These are phyloP conservation scores for Gymnoscopelus microlampas DNA, from an alignment of 2,797 vertebrate species.

Conservation along the genomic window DNA sequence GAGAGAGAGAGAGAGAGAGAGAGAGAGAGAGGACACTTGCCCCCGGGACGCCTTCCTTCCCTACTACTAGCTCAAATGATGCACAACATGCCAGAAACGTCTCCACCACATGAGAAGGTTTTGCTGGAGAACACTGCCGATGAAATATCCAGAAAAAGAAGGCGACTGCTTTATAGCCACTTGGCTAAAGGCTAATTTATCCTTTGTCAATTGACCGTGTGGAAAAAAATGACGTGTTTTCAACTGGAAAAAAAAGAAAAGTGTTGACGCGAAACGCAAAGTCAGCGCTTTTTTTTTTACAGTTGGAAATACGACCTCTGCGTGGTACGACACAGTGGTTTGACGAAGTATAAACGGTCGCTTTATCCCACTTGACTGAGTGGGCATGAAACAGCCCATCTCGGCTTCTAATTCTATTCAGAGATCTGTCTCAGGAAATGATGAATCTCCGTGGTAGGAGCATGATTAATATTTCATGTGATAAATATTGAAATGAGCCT, in stretches of 20 bases:
- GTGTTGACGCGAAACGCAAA: no score
- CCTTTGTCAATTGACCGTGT: neutral
- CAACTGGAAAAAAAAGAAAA: neutral
- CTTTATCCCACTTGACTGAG: no score
- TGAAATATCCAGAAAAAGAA: slow-evolving; percentile 27
- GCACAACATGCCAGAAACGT: slow-evolving; percentile 54
- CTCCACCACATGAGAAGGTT: slow-evolving; percentile 24
- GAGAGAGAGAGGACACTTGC: slow-evolving; percentile 45
- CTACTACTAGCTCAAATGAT: slow-evolving; percentile 37
- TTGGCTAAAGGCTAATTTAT: neutral
- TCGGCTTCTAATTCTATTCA: no score
- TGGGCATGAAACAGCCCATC: no score
- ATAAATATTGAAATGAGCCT: slow-evolving; percentile 13
- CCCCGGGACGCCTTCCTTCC: slow-evolving; percentile 35
- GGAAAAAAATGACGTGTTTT: neutral
- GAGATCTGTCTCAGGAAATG: no score
- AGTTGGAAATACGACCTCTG: no score
- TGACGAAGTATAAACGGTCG: no score
- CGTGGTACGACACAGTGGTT: no score
- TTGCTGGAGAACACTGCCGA: slow-evolving; percentile 23
- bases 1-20: slow-evolving; percentile 24
- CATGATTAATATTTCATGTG: slow-evolving; percentile 7
- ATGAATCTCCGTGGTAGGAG: no score
- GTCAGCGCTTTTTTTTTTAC: no score
- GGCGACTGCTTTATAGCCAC: no score